Evolutionary conservation across 2,113 vertebrate genomes (phyloP).

Genomic region (Colinus virginianus): DNA sequence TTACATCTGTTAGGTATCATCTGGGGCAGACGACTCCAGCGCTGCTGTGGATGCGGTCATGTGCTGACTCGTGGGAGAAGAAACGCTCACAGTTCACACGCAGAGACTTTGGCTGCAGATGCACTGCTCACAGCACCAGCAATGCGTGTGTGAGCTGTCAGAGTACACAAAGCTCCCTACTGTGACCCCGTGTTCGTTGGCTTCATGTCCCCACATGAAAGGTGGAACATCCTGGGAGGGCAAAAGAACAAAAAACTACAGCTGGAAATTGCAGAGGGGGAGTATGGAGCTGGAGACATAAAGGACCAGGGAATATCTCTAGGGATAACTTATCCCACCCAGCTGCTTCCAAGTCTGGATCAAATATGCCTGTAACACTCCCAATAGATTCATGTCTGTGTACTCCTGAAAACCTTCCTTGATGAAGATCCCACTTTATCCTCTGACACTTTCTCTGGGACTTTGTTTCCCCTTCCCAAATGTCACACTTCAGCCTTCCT

Average conservation of each 20-base stretch:
- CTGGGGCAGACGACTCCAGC: fast-evolving
- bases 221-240: neutral
- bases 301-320: neutral
- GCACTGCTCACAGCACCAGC: fast-evolving
- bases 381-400: neutral
- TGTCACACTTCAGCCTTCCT: neutral
- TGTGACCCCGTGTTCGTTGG: neutral
- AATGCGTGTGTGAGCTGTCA: fast-evolving
- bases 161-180: neutral
- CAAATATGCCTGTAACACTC: neutral
- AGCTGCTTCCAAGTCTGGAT: neutral
- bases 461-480: neutral
- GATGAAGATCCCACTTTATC: neutral
- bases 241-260: neutral
- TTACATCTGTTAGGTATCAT: neutral
- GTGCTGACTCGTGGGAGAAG: neutral
- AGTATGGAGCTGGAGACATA: neutral
- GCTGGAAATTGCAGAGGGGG: neutral
- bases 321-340: neutral
- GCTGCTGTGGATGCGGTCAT: neutral
- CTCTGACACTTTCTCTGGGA: neutral
- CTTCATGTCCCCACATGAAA: neutral
- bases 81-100: fast-evolving
- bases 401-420: neutral
- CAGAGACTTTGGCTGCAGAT: neutral